Evolutionary conservation across 1,140 invertebrate species (phyloP).

Genomic region (Lordiphosa mommai): DNA sequence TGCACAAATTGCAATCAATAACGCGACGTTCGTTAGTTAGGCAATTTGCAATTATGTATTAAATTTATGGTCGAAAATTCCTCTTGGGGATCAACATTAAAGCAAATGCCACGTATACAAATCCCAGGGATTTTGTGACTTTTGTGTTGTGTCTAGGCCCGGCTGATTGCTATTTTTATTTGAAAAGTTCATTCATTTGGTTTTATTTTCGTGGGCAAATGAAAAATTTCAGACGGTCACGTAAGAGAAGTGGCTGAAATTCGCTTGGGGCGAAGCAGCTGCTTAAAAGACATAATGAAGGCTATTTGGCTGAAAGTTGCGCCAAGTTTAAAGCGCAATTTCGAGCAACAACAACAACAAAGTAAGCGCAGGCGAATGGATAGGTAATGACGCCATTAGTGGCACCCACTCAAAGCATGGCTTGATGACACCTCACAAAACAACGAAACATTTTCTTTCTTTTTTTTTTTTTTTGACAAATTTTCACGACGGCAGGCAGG

Average conservation of each 20-base stretch:
- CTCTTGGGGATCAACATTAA: conserved; percentile 20
- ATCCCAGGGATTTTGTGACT: conserved; percentile 42
- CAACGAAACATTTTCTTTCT: conserved; percentile 25
- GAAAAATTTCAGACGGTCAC: conserved; percentile 68
- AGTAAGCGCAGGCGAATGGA: conserved; percentile 7
- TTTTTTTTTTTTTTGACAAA: conserved; percentile 28
- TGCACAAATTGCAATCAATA: conserved; percentile 36
- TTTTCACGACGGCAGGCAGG: conserved; percentile 33
- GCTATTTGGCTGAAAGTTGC: conserved; percentile 57
- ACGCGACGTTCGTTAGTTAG: conserved; percentile 20
- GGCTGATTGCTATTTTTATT: conserved; percentile 68
- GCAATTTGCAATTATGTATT: conserved; percentile 48
- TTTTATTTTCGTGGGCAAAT: conserved; percentile 60
- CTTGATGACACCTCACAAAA: conserved; percentile 42
- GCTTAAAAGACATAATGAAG: conserved; percentile 61
- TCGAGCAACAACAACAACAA: conserved; percentile 14
- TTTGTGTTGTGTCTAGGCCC: conserved; percentile 26
- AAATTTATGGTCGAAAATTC: conserved; percentile 57
- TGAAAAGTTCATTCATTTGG: conserved; percentile 74
- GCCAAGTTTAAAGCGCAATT: conserved; percentile 56
- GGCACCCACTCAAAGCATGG: conserved; percentile 57
- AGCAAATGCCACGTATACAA: conserved; percentile 43
- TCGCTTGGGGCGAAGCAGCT: conserved; percentile 36
- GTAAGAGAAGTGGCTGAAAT: conserved; percentile 41
- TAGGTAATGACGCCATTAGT: conserved; percentile 74